These are phyloP conservation scores for Apodemus agrarius DNA, from an alignment of 2,797 vertebrate genomes.

Conservation along the genomic window DNA sequence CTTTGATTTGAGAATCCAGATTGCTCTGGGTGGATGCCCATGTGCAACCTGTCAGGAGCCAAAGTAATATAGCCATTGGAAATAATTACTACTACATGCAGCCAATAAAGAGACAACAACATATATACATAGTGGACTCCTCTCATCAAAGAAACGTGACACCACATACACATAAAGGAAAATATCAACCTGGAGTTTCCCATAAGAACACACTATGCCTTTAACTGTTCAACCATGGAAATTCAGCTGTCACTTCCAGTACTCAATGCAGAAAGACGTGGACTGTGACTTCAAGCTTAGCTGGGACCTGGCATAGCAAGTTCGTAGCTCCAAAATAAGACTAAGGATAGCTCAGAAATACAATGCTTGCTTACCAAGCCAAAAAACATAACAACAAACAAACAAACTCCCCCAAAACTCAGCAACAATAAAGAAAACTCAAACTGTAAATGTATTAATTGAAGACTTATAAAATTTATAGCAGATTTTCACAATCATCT, in stretches of 20 bases:
- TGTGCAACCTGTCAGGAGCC: not conserved
- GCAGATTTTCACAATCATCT: not conserved
- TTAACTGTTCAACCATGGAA: not conserved
- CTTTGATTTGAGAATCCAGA: not conserved
- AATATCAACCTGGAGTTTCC: not conserved
- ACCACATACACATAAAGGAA: not conserved
- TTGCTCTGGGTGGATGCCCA: not conserved
- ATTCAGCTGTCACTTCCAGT: not conserved
- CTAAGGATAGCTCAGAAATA: not conserved
- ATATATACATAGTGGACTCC: not conserved
- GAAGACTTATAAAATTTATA: conserved; percentile 4
- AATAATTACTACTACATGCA: not conserved
- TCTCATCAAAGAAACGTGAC: not conserved
- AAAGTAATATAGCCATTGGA: not conserved
- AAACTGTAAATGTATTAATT: not conserved
- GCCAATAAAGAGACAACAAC: too few relatives aligned
- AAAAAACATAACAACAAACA: not conserved
- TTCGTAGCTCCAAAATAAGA: not conserved
- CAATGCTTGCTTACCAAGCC: not conserved
- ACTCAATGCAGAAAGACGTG: not conserved
- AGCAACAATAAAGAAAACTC: not conserved
- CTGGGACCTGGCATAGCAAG: not conserved
- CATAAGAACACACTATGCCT: too few relatives aligned
- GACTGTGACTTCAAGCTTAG: not conserved
- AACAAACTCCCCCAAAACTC: too few relatives aligned